Base-by-base conservation (phyloP, 2,113 vertebrate genomes). In the Excalfactoria chinensis region DNA sequence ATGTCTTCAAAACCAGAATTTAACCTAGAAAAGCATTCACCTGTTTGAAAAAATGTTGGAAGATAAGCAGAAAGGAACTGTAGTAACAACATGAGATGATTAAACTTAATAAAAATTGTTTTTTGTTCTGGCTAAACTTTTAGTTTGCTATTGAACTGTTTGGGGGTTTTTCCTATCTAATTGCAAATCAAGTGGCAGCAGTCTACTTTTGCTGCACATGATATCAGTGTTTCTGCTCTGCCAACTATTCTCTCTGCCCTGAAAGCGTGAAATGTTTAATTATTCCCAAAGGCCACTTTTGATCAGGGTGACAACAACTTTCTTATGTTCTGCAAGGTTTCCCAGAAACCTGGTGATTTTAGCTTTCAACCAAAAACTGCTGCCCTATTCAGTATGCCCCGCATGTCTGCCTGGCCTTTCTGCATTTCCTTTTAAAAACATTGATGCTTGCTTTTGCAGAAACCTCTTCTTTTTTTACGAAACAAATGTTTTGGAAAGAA, bases 391-490 rank as follows among this genome's bases (percentile, higher is more conserved):
- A 8, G 6, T 67, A 19, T 73, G 34, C 14, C 3, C 0, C 4
- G 16, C 58, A 17, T 46, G 23, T 55, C 12, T 78, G 62, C 18
- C 32, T 81, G 41, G 14, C 16, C 26, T 28, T 30, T 25, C 23
- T 63, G 40, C 76, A 55, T 80, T 70, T 85, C 64, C 46, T 81
- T 77, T 21, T 53, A 49, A 88, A 95, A 90, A 19, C 70, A 53
- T 41, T 20, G 85, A 51, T 89, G 16, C 20, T 95, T 88, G 43
- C 22, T 96, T 95, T 94, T 88, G 32, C 79, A 37, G 88, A 76
- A 6, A 64, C 44, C 59, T 91, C 30, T 90, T 22, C 9, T 19
- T 67, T 76, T 26, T 73, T 32, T 16, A 37, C 37, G 66, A 66
- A 76, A 59, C 12, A 82, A 75, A 26, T 1, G 3, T 19, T 79